Conservation (phyloP, 37 sponge, comb jelly and placozoan species). For the Lycopodina hypogea region DNA sequence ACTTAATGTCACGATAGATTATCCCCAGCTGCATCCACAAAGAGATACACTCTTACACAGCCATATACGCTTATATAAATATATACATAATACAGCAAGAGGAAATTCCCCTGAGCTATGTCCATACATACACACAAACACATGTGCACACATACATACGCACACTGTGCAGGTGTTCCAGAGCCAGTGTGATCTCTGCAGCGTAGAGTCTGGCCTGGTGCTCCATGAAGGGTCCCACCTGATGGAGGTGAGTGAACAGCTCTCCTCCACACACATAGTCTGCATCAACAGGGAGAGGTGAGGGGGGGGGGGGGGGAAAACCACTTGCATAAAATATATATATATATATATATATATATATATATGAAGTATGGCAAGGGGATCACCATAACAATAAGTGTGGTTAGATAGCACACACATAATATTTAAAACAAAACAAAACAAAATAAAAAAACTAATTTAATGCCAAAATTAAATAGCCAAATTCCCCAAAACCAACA, state of each 20-base stretch:
- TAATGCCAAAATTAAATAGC: no score
- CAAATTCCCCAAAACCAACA: no score
- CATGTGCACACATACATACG: no score
- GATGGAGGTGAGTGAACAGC: slow-evolving; percentile 93
- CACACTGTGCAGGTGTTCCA: slow-evolving; percentile 88
- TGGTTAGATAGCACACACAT: no score
- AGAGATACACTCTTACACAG: not conserved
- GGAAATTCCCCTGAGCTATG: not conserved
- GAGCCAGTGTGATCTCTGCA: slow-evolving; percentile 87
- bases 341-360: not conserved
- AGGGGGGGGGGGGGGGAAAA: not conserved
- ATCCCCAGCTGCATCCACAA: slow-evolving; percentile 73
- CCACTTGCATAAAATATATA: not conserved
- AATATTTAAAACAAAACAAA: no score
- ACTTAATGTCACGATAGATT: slow-evolving; percentile 92
- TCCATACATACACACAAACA: no score
- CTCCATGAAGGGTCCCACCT: slow-evolving; percentile 80
- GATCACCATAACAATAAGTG: no score
- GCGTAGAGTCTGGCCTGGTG: slow-evolving; percentile 72
- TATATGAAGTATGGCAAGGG: no score
- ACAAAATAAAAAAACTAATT: no score
- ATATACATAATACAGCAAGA: not conserved
- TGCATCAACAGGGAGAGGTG: slow-evolving; percentile 12
- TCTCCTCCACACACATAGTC: slow-evolving; percentile 97
- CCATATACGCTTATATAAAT: not conserved